Base-by-base conservation (phyloP, 2,888 invertebrate species). In the Agrotis exclamationis region DNA sequence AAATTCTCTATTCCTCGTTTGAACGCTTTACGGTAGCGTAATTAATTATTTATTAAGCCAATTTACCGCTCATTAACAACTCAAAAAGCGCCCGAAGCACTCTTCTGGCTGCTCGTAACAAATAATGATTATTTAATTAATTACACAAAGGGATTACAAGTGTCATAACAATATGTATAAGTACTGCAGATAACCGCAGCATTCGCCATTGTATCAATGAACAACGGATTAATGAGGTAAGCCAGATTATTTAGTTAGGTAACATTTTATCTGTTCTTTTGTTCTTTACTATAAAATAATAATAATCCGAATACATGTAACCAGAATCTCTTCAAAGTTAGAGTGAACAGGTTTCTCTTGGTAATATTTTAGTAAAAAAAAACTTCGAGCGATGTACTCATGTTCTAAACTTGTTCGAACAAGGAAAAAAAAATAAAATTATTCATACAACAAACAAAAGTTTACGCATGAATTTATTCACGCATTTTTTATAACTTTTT, bases 381-480 rank as follows among this genome's bases (percentile, higher is more conserved):
- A 58, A 33, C 28, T 22, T 24, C 3, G 9, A 20, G 33, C 3
- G 13, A 47, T 54, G 13, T n/a, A 28, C 6, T 16, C 45, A 9
- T 9, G n/a, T 28, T 33, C 18, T 18, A 24, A n/a, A 63, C 18
- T 54, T n/a, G n/a, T 74, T 33, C 4, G 3, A 53, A 13, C 44
- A 14, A 44, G 11, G 24, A 16, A 22, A 39, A 18, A 51, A 16
- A 1, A 24, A 24, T 39, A 0, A 18, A 59, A 47, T 24, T 47
- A 70, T 50, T 60, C 44, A 74, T 63, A n/a, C 18, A 5, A 22
- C 44, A 74, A 59, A n/a, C 14, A 5, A 22, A 59, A 74, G 18
- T 74, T 73, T 50, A 20, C 44, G 51, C 20, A 39, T 24, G n/a
- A 66, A 57, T 57, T 24, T 20, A 24, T 62, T 67, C 24, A 44